Percentiles rank a stretch among this genome's conserved stretches.
phyloP scores from a whole-genome alignment of 2,113 vertebrate genomes.

The Rhipidura dahli region DNA sequence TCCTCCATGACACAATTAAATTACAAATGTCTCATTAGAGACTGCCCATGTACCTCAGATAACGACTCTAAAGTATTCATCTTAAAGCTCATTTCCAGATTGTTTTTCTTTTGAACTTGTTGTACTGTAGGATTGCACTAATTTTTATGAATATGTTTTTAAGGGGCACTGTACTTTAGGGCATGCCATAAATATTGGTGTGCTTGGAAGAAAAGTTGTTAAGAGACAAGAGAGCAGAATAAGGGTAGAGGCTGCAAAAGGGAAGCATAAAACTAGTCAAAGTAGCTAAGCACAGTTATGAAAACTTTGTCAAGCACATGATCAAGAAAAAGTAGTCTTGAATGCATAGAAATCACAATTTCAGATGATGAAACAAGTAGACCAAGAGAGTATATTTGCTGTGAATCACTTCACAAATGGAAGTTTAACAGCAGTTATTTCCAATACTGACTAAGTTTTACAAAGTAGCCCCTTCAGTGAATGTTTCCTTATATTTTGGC shows the following conservation, averaged over 20 bases:
- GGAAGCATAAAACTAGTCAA: not conserved
- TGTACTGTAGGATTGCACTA: constrained; percentile 6
- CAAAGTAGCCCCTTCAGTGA: not conserved
- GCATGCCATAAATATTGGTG: constrained; percentile 32
- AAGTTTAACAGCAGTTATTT: not conserved
- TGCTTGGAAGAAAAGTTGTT: not conserved
- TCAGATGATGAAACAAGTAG: not conserved
- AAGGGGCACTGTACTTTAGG: constrained; percentile 26
- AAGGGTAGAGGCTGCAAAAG: not conserved
- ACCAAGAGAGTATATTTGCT: not conserved
- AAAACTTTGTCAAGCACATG: not conserved
- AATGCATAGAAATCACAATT: not conserved
- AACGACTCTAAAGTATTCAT: constrained; percentile 47
- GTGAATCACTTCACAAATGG: not conserved
- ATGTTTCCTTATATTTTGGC: not conserved
- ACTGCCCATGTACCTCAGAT: constrained; percentile 64
- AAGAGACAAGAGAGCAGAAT: not conserved
- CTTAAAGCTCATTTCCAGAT: constrained; percentile 44
- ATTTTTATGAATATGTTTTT: constrained; percentile 51
- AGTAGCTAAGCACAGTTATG: not conserved
- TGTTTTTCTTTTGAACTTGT: constrained; percentile 42
- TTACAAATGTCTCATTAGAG: constrained; percentile 75
- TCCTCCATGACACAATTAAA: constrained; percentile 69
- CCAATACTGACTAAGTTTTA: not conserved
- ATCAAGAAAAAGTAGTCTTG: not conserved